phyloP scores from a whole-genome alignment of 2,113 vertebrate species.

The Daubentonia madagascariensis region DNA sequence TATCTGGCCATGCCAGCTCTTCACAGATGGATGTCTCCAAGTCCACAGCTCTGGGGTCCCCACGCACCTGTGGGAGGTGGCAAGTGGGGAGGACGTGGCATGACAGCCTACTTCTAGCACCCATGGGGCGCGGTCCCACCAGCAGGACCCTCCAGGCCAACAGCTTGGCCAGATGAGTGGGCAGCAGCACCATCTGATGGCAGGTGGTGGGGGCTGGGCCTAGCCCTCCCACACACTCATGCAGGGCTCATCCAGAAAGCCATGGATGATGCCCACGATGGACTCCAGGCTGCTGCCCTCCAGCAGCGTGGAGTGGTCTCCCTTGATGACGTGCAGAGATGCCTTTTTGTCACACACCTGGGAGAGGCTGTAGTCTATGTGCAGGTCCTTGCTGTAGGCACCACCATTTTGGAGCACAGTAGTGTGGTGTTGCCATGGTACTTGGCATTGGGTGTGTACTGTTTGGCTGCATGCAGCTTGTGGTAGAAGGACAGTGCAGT shows the following conservation, averaged over 20 bases:
- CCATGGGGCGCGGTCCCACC: constrained; percentile 43
- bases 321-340: constrained; percentile 91
- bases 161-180: neutral
- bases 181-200: neutral
- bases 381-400: constrained; percentile 89
- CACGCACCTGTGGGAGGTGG: constrained; percentile 45
- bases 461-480: constrained; percentile 94
- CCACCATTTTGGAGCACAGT: constrained; percentile 88
- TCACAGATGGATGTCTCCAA: constrained; percentile 85
- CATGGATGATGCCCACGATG: constrained; percentile 92
- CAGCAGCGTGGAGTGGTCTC: constrained; percentile 92
- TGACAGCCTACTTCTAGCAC: constrained; percentile 1
- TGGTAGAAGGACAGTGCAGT: constrained; percentile 92
- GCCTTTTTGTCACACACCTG: constrained; percentile 96
- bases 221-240: constrained; percentile 91
- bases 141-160: constrained; percentile 16
- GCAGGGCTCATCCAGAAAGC: constrained; percentile 90
- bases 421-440: constrained; percentile 92
- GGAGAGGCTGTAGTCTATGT: constrained; percentile 93
- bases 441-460: constrained; percentile 88
- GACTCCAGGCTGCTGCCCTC: constrained; percentile 90
- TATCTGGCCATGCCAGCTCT: constrained; percentile 69
- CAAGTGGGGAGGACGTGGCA: constrained; percentile 69
- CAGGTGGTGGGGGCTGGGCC: neutral
- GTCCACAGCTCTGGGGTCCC: constrained; percentile 66